Evolutionary conservation across 2,797 vertebrate genomes (phyloP), one percentile per base, ranked within the genome.

Genomic region (Artibeus lituratus): DNA sequence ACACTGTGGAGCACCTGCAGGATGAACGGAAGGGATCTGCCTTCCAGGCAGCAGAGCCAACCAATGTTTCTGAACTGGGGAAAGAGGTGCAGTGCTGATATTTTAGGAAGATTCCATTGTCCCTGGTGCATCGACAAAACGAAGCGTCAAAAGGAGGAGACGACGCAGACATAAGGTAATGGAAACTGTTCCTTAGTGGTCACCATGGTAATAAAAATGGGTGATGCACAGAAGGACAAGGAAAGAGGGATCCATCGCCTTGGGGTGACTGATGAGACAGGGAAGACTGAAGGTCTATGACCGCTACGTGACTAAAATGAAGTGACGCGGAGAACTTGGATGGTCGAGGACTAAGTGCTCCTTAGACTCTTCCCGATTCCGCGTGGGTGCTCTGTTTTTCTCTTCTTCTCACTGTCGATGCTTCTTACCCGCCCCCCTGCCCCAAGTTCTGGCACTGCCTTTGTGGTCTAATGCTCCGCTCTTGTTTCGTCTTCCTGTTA

Each of bases 401-500:
- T 53, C 59, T 32, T 9, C n/a, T 65, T 70, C 47, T 87, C 35
- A 18, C 47, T 44, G 3, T 80, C 29, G 51, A 3, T 21, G n/a
- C 59, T 76, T 69, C 42, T 42, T 35, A 15, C 32, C 39, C 72
- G 72, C 19, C 29, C 44, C 8, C 4, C 1, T 44, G 32, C 19
- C 69, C 67, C 39, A 10, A n/a, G 39, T 39, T 93, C 94, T 49
- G 21, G 47, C 39, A 21, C 76, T 35, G 26, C 53, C 77, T 82
- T 18, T 94, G 89, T 26, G 69, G 69, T 77, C 44, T 67, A 3
- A 14, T 21, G 24, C 3, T 7, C 15, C 12, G 10, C 19, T 81
- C 67, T 51, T 86, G 11, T 55, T 92, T 88, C 78, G 92, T 82
- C n/a, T 59, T 94, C 59, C 74, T 62, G 84, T 77, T 88, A 91